Evolutionary conservation across 2,797 vertebrate genomes (phyloP).

Genomic region (Enteromius trimaculatus): DNA sequence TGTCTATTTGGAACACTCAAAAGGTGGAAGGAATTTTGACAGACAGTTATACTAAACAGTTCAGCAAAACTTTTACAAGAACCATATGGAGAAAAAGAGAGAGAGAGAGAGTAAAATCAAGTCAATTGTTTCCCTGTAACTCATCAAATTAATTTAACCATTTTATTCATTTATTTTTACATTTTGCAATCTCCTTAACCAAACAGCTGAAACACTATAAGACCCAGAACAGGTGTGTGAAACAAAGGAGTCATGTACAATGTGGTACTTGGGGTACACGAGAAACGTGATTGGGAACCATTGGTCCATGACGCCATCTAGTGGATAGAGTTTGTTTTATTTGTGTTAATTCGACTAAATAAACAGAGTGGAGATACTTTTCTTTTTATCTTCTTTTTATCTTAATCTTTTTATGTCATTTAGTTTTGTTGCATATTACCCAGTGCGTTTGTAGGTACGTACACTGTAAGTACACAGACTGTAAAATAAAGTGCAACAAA

Average conservation of each 20-base stretch:
- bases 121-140: not conserved
- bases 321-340: not conserved
- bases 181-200: too few relatives aligned
- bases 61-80: not conserved
- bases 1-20: not conserved
- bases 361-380: too few relatives aligned
- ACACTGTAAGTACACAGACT: too few relatives aligned
- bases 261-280: not conserved
- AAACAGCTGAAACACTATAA: not conserved
- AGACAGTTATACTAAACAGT: not conserved
- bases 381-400: too few relatives aligned
- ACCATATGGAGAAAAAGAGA: not conserved
- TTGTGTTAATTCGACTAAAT: not conserved
- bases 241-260: not conserved
- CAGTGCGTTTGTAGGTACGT: too few relatives aligned
- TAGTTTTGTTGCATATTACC: too few relatives aligned
- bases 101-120: not conserved
- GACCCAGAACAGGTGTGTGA: not conserved
- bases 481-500: too few relatives aligned
- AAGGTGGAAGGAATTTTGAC: not conserved
- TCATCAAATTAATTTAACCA: not conserved
- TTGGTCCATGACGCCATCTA: not conserved
- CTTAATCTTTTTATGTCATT: too few relatives aligned
- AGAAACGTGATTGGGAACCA: not conserved
- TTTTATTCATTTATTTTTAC: too few relatives aligned